Percentiles rank a stretch among this genome's conserved stretches.
Conservation (phyloP, 2,888 invertebrate species). For the Cosmia pyralina region DNA sequence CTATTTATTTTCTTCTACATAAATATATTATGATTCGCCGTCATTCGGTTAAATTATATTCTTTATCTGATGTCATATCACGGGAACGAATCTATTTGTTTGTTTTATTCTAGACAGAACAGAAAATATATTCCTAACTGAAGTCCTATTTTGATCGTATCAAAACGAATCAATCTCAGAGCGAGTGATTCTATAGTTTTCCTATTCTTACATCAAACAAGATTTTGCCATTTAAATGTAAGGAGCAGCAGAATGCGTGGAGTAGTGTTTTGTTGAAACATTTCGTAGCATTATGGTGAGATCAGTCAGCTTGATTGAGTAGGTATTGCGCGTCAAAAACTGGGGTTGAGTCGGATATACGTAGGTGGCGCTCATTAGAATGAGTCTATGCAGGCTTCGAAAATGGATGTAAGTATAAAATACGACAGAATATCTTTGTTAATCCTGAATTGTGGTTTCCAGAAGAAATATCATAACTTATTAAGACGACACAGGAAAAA, state of each 20-base stretch:
- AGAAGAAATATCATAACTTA: not conserved
- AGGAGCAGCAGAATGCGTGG: conserved; percentile 36
- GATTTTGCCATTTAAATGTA: conserved; percentile 58
- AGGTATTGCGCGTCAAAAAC: conserved; percentile 16
- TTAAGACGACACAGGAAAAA: too few species aligned
- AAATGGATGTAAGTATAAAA: not conserved
- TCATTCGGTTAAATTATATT: conserved; percentile 20
- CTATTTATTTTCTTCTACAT: not conserved
- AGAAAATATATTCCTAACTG: conserved; percentile 37
- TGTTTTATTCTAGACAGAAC: conserved; percentile 35
- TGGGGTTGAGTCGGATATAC: not conserved
- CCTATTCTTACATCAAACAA: conserved; percentile 46
- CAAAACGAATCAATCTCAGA: conserved; percentile 49
- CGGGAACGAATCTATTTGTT: conserved; percentile 19
- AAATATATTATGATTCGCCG: not conserved
- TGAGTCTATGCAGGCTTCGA: not conserved
- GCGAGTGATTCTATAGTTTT: conserved; percentile 34
- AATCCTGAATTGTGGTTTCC: not conserved
- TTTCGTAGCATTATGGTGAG: conserved; percentile 26
- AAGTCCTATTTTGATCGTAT: conserved; percentile 41
- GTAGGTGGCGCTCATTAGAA: not conserved
- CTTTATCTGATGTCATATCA: conserved; percentile 39
- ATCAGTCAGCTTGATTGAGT: conserved; percentile 29
- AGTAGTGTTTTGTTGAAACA: conserved; percentile 15
- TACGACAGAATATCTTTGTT: not conserved